Evolutionary conservation across 2,113 vertebrate species (phyloP).

Genomic region (Scortum barcoo): DNA sequence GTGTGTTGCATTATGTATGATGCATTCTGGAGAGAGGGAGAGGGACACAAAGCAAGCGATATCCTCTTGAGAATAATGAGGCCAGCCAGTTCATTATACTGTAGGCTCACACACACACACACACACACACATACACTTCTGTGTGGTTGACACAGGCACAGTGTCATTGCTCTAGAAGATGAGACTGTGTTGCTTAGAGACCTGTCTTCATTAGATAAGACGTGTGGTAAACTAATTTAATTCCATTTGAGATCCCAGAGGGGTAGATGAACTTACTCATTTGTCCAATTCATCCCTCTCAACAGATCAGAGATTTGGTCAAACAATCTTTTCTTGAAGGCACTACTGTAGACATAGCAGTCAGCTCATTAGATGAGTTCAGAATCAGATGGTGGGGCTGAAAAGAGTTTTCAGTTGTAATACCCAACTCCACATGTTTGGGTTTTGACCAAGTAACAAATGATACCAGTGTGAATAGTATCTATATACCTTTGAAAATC

Average conservation of each 20-base stretch:
- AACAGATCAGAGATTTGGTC: background rate
- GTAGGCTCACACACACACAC: background rate
- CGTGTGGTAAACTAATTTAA: slow-evolving; percentile 11
- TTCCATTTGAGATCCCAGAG: slow-evolving; percentile 1
- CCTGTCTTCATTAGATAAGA: slow-evolving; percentile 25
- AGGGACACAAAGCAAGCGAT: slow-evolving; percentile 51
- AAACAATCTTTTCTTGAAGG: background rate
- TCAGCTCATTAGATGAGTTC: background rate
- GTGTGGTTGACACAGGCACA: slow-evolving; percentile 43
- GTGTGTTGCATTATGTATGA: slow-evolving; percentile 50
- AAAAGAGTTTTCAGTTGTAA: no score
- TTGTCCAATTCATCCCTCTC: background rate
- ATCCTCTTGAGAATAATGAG: slow-evolving; percentile 80
- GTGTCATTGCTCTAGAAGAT: slow-evolving; percentile 12
- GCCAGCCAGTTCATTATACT: slow-evolving; percentile 42
- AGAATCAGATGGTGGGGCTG: background rate
- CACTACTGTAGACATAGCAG: background rate
- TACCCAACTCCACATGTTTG: background rate
- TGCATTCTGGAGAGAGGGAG: slow-evolving; percentile 29
- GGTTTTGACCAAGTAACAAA: no score
- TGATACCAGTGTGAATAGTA: background rate
- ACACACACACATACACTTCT: slow-evolving; percentile 22
- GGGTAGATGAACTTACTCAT: background rate
- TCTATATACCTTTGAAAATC: no score
- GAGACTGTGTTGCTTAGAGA: slow-evolving; percentile 56